Conservation (phyloP, 2,113 vertebrate genomes). For the Psittacara wagleri region DNA sequence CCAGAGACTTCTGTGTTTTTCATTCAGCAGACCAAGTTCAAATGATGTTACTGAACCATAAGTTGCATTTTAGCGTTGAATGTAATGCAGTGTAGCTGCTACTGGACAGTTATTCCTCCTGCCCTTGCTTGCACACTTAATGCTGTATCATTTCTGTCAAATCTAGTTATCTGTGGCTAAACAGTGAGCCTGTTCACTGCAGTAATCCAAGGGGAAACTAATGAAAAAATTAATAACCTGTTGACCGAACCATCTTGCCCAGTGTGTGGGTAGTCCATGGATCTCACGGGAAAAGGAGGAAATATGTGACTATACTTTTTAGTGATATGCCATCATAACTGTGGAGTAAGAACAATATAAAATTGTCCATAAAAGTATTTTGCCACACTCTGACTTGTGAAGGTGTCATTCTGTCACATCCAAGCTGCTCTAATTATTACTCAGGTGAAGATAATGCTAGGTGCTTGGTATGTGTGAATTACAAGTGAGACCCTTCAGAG, state of each 20-base stretch:
- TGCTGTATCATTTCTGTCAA: not conserved
- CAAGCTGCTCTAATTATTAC: not conserved
- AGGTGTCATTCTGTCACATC: not conserved
- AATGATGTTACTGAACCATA: not conserved
- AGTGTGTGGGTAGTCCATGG: not conserved
- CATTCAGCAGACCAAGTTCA: not conserved
- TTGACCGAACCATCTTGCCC: rapidly evolving
- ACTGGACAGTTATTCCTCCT: not conserved
- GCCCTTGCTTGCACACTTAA: not conserved
- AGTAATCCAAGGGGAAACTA: not conserved
- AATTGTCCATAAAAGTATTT: not conserved
- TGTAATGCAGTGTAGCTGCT: not conserved
- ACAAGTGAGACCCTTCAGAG: not conserved
- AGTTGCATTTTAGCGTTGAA: not conserved
- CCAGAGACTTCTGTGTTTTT: not conserved
- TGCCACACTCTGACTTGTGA: not conserved
- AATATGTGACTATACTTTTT: not conserved
- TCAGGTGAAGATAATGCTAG: not conserved
- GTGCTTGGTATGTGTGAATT: not conserved
- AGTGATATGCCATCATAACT: not conserved
- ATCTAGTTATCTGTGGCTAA: not conserved
- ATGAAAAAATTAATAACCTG: not conserved
- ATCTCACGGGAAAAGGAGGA: not conserved
- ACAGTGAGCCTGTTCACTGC: not conserved
- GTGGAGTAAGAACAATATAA: not conserved